Evolutionary conservation across 2,113 vertebrate species (phyloP).

Genomic region (Petaurus breviceps): DNA sequence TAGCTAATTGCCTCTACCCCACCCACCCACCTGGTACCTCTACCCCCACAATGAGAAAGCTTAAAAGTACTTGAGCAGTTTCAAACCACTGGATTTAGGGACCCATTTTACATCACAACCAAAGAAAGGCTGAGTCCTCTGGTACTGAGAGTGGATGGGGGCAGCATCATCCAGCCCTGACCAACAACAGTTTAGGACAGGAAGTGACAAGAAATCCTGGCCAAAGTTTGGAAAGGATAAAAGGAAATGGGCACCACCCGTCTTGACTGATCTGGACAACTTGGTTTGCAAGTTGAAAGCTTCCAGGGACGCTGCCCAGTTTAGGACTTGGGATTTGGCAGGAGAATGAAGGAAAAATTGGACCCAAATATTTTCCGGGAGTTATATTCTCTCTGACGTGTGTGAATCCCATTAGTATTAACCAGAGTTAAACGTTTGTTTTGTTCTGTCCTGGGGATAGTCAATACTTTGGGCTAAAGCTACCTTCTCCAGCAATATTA

Average conservation of each 20-base stretch:
- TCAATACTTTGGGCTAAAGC: rapidly evolving
- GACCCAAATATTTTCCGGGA: constrained; percentile 30
- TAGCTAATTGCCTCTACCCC: neutral
- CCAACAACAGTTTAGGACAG: neutral
- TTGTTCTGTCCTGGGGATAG: neutral
- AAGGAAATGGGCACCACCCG: neutral
- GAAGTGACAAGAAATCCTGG: neutral
- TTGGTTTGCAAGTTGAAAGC: neutral
- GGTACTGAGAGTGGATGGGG: neutral
- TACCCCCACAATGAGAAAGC: neutral
- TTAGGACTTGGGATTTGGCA: constrained; percentile 47
- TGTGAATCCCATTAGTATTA: constrained; percentile 3
- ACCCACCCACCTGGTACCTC: neutral
- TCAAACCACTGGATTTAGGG: neutral
- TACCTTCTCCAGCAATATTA: neutral
- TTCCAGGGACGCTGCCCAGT: neutral
- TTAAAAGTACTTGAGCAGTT: neutral
- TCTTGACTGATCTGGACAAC: neutral
- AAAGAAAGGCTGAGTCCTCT: neutral
- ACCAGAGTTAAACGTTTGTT: constrained; percentile 30
- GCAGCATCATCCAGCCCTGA: neutral
- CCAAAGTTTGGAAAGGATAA: neutral
- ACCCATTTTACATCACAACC: neutral
- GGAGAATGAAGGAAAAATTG: constrained; percentile 41
- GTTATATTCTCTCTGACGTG: neutral